Evolutionary conservation across 2,888 invertebrate genomes (phyloP).

Genomic region (Drosophila gaucha): DNA sequence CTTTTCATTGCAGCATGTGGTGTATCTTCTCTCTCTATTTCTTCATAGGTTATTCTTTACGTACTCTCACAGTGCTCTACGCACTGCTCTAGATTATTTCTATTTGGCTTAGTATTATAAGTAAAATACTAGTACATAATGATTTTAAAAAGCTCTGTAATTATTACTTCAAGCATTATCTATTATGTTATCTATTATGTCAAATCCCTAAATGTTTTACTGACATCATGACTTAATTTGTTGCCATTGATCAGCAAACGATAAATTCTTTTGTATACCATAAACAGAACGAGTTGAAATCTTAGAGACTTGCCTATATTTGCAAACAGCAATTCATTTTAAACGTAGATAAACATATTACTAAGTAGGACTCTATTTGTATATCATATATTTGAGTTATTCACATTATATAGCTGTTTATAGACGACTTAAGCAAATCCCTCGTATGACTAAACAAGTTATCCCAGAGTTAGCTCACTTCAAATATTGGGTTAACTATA

Average conservation of each 20-base stretch:
- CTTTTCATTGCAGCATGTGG: no score
- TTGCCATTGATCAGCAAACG: background rate
- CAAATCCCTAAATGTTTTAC: no score
- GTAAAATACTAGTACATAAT: no score
- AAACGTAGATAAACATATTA: background rate
- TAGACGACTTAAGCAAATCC: background rate
- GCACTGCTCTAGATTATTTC: no score
- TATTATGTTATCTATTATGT: background rate
- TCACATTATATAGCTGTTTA: constrained; percentile 1
- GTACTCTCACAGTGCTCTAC: no score
- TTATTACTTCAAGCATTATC: no score
- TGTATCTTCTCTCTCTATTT: no score
- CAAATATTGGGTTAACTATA: constrained; percentile 9
- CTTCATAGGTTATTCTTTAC: no score
- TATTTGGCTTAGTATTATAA: no score
- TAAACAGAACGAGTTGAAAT: no score
- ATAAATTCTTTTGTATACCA: no score
- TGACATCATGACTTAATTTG: background rate
- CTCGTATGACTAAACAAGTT: background rate
- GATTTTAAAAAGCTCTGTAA: no score
- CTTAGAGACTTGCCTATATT: background rate
- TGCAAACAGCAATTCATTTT: background rate
- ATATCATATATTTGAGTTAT: background rate
- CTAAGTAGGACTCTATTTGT: background rate
- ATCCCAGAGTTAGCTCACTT: background rate